Conservation (phyloP, 1,140 invertebrate genomes). For the Brachionus sp. region DNA sequence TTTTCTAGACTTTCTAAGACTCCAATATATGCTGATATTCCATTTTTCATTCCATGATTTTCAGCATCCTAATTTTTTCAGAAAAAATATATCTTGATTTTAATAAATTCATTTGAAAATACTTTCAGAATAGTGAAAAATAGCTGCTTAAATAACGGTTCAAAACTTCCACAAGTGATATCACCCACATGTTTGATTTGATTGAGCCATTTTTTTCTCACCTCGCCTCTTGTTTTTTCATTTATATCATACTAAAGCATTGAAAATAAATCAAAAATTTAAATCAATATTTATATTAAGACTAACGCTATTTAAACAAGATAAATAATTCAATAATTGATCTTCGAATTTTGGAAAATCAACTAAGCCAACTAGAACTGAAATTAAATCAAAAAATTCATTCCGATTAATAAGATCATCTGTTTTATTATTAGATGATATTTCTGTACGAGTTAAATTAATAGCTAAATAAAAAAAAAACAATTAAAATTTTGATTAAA, state of each 20-base stretch:
- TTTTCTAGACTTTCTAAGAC: conserved; percentile 53
- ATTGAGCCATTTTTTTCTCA: conserved; percentile 59
- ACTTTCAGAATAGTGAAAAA: conserved; percentile 59
- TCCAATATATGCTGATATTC: conserved; percentile 55
- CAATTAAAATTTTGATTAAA: not conserved
- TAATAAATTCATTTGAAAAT: not conserved
- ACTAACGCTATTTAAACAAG: conserved; percentile 3
- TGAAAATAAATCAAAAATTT: not conserved
- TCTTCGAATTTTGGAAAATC: conserved; percentile 43
- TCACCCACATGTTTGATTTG: conserved; percentile 54
- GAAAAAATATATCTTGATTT: not conserved
- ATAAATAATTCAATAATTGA: conserved; percentile 21
- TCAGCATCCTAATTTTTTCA: conserved; percentile 55
- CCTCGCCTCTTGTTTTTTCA: conserved; percentile 57
- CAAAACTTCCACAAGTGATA: conserved; percentile 55
- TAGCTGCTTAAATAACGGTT: conserved; percentile 56
- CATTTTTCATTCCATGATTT: conserved; percentile 56
- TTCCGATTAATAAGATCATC: not conserved
- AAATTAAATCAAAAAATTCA: conserved; percentile 34
- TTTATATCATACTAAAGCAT: conserved; percentile 53
- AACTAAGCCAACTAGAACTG: conserved; percentile 1
- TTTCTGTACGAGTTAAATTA: conserved; percentile 27
- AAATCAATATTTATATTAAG: not conserved
- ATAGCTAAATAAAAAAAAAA: too few relatives aligned
- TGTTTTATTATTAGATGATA: not conserved